Conservation (phyloP, 2,888 invertebrate genomes). For the Lepidonotus clava region DNA sequence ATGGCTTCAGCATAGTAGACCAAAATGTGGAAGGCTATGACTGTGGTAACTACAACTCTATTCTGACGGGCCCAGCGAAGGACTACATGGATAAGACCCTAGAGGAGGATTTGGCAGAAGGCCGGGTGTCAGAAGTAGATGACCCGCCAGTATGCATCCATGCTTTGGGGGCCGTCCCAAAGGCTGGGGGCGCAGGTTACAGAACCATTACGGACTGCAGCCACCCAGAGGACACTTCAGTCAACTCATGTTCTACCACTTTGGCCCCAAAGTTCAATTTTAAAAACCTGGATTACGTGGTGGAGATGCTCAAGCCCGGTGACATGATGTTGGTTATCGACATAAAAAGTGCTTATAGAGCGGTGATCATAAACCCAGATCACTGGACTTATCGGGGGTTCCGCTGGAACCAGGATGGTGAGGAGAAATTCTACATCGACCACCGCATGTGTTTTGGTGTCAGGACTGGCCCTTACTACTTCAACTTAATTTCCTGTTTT, state of each 20-base stretch:
- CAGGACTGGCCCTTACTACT: background rate
- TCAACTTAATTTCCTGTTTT: background rate
- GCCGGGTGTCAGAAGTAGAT: too few species aligned
- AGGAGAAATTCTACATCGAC: background rate
- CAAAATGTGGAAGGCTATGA: too few species aligned
- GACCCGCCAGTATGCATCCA: too few species aligned
- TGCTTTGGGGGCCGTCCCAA: background rate
- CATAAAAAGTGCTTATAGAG: background rate
- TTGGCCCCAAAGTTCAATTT: background rate
- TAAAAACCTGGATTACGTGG: background rate
- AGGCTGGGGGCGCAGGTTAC: background rate
- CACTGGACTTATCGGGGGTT: background rate
- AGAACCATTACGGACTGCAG: background rate
- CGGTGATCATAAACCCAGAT: background rate
- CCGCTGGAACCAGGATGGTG: background rate
- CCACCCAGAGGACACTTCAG: background rate
- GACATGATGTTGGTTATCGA: background rate
- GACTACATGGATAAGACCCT: too few species aligned
- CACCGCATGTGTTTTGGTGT: background rate
- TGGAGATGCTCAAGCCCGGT: background rate
- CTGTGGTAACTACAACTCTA: too few species aligned
- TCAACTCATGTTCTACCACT: background rate
- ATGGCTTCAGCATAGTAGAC: too few species aligned
- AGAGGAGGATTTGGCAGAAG: too few species aligned
- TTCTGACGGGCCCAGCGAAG: too few species aligned